These are phyloP conservation scores for Homarus americanus DNA, from an alignment of 1,140 invertebrate genomes.

Conservation along the genomic window DNA sequence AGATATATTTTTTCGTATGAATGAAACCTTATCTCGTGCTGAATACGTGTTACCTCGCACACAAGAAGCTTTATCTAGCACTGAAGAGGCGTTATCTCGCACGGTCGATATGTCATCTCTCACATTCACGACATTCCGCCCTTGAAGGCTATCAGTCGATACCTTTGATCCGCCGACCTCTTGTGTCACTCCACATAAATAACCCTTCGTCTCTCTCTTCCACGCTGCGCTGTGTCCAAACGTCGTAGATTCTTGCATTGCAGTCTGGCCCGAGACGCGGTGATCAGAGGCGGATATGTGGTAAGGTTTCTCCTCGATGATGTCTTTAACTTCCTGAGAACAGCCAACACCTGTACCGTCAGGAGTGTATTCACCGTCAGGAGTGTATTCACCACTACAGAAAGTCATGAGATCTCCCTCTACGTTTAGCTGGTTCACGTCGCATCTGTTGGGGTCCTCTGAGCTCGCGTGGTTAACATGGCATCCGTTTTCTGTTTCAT, in stretches of 20 bases:
- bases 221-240: too few species aligned
- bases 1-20: too few species aligned
- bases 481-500: background rate
- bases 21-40: too few species aligned
- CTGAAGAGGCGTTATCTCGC: too few species aligned
- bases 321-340: background rate
- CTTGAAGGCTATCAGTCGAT: too few species aligned
- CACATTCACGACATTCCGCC: background rate
- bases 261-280: background rate
- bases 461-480: background rate
- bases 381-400: constrained; percentile 19
- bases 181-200: too few species aligned
- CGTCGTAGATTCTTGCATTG: background rate
- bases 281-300: background rate
- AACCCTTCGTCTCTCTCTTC: too few species aligned
- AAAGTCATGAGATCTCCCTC: constrained; percentile 25
- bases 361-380: constrained; percentile 3
- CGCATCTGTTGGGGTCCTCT: background rate
- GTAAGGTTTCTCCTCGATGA: background rate
- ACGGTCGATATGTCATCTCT: background rate
- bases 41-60: too few species aligned
- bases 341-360: background rate
- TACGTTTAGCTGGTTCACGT: background rate
- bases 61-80: too few species aligned
- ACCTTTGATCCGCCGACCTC: too few species aligned